These are phyloP conservation scores for Lobophora halterata DNA, from an alignment of 2,888 invertebrate species.

Conservation along the genomic window DNA sequence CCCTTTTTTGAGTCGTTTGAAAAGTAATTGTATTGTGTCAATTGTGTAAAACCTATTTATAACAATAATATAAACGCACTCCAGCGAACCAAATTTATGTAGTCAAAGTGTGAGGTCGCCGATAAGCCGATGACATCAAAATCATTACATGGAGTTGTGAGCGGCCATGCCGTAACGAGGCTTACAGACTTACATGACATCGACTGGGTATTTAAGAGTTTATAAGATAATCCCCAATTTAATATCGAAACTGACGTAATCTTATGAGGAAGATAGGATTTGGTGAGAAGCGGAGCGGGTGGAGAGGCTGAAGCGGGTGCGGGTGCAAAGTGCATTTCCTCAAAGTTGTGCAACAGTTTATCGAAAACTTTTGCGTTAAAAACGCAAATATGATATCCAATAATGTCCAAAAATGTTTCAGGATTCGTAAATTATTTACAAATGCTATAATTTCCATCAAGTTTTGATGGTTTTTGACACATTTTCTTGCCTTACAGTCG, in stretches of 20 bases:
- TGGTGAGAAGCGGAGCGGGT: slow-evolving; percentile 19
- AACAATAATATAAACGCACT: neutral
- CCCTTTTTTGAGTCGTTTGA: no score
- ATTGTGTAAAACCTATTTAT: no score
- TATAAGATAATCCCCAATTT: slow-evolving; percentile 43
- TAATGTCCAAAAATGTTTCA: no score
- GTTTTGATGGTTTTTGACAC: no score
- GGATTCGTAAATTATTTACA: no score
- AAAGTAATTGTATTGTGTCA: no score
- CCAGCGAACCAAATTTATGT: slow-evolving; percentile 5
- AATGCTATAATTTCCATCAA: no score
- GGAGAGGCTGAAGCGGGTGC: slow-evolving; percentile 4
- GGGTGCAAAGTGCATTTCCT: no score
- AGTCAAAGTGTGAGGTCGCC: slow-evolving; percentile 26
- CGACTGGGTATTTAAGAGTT: slow-evolving; percentile 40
- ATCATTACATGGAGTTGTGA: slow-evolving; percentile 34
- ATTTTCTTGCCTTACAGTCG: no score
- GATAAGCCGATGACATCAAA: slow-evolving; percentile 27
- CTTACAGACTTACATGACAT: slow-evolving; percentile 33
- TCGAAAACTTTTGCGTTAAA: no score
- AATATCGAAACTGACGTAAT: slow-evolving; percentile 43
- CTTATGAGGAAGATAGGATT: slow-evolving; percentile 24
- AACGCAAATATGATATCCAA: no score
- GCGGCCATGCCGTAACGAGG: slow-evolving; percentile 26
- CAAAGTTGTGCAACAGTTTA: no score